Percentiles rank a stretch among this genome's conserved stretches.
Evolutionary conservation across 2,113 vertebrate genomes (phyloP).

Genomic region (Calcarius ornatus): DNA sequence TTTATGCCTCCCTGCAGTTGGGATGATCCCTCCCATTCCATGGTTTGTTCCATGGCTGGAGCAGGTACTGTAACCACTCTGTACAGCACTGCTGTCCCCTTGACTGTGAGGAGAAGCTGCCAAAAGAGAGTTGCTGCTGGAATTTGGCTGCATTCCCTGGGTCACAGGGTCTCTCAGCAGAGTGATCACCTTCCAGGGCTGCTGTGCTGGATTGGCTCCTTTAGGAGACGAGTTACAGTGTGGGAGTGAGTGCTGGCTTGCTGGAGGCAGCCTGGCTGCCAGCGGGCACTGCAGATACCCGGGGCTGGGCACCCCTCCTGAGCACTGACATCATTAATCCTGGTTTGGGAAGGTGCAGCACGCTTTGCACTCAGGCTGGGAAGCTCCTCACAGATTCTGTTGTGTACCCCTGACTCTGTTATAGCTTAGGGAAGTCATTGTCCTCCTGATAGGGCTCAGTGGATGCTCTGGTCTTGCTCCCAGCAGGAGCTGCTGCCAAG

Average conservation of each 20-base stretch:
- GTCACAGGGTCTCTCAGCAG: neutral
- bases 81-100: neutral
- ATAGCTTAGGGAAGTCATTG: neutral
- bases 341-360: neutral
- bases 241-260: neutral
- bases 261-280: neutral
- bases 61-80: neutral
- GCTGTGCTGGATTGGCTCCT: neutral
- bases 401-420: neutral
- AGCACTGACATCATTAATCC: neutral
- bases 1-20: neutral
- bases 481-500: neutral
- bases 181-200: neutral
- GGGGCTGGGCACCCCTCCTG: neutral
- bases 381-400: neutral
- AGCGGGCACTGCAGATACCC: neutral
- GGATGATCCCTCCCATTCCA: neutral
- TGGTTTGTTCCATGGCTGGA: neutral
- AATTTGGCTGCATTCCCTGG: neutral
- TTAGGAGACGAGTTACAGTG: neutral
- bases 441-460: neutral
- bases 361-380: fast-evolving
- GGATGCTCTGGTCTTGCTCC: neutral
- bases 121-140: neutral
- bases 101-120: neutral